Percentiles rank a stretch among this genome's conserved stretches.
Evolutionary conservation across 2,113 vertebrate species (phyloP).

Genomic region (Equus przewalskii): DNA sequence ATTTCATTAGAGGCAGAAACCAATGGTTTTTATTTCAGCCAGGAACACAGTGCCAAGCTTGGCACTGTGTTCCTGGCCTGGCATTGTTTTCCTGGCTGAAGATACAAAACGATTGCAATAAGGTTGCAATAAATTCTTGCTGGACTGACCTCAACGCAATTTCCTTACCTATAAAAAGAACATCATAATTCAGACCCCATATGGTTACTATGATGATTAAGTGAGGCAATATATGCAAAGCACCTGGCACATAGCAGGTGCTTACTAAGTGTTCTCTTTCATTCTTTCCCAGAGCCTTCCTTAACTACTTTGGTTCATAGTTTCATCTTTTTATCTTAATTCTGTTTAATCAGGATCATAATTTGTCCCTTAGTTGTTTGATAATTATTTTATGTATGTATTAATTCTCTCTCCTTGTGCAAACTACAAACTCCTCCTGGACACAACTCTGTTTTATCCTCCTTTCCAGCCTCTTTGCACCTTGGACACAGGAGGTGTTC

Average conservation of each 20-base stretch:
- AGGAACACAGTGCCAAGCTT: neutral
- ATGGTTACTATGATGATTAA: slow-evolving; percentile 74
- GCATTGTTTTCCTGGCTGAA: neutral
- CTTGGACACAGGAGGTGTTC: slow-evolving; percentile 80
- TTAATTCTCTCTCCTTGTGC: neutral
- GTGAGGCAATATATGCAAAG: slow-evolving; percentile 70
- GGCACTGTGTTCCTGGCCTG: neutral
- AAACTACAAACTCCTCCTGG: neutral
- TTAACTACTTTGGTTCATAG: neutral
- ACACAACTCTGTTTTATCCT: neutral
- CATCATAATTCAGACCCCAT: slow-evolving; percentile 53
- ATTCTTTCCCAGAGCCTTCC: neutral
- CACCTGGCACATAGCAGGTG: slow-evolving; percentile 63
- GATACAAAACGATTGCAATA: slow-evolving; percentile 26
- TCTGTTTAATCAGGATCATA: neutral
- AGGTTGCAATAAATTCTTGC: slow-evolving; percentile 46
- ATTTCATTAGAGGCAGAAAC: neutral
- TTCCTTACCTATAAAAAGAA: slow-evolving; percentile 77
- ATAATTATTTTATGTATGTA: neutral
- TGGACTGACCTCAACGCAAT: slow-evolving; percentile 63
- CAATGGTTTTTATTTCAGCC: neutral
- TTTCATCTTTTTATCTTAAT: slow-evolving; percentile 41
- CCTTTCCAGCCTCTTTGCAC: slow-evolving; percentile 37
- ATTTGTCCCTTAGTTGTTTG: neutral
- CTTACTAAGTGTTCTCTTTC: slow-evolving; percentile 38